phyloP scores from a whole-genome alignment of 2,797 vertebrate genomes.

The Squalus acanthias region DNA sequence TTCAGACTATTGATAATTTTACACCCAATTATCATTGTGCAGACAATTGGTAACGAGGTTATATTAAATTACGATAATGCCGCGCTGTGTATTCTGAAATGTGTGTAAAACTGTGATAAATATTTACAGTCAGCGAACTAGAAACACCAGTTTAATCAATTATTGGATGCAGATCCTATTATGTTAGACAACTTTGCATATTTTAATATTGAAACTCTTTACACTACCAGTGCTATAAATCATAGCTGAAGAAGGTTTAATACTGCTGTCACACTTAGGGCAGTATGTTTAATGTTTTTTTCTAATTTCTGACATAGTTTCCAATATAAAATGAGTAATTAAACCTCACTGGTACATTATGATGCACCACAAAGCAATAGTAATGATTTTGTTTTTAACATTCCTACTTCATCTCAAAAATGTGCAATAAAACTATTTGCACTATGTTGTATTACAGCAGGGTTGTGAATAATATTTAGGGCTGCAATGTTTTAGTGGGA shows the following conservation, averaged over 20 bases:
- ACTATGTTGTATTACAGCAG: background rate
- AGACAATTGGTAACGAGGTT: background rate
- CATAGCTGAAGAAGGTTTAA: background rate
- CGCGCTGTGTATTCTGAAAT: background rate
- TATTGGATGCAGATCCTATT: background rate
- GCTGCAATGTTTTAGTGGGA: background rate
- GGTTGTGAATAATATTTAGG: background rate
- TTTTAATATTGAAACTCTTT: background rate
- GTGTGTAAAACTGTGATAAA: background rate
- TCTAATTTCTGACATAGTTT: background rate
- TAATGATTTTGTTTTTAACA: background rate
- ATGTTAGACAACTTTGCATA: background rate
- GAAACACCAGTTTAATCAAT: background rate
- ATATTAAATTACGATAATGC: background rate
- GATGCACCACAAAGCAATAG: background rate
- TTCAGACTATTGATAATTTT: background rate
- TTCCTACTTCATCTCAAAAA: background rate
- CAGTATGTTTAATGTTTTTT: background rate
- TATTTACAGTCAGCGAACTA: background rate
- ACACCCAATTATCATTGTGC: background rate
- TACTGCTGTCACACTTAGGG: background rate
- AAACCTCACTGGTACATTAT: background rate
- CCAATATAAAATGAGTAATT: background rate
- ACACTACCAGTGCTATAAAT: background rate
- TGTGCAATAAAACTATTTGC: background rate